Base-by-base conservation (phyloP, 2,797 vertebrate species). In the Hybognathus amarus region DNA sequence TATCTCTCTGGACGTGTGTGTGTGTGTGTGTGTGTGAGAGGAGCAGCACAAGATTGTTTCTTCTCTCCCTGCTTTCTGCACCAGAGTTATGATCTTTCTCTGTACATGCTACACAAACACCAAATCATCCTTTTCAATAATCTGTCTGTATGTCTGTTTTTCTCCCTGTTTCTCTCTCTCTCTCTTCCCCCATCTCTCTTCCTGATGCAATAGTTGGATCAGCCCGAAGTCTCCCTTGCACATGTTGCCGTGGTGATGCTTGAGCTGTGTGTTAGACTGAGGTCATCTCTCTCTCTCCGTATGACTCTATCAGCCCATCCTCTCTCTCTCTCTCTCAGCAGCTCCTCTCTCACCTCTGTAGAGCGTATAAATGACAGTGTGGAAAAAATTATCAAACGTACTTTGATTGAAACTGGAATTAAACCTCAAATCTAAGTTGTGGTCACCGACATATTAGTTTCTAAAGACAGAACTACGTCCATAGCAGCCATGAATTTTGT, bases 161-260 rank as follows among this genome's bases (percentile, higher is more conserved):
- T 4, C 71, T 22, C 56, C 20, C 30, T 20, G 45, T 20, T 17
- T 59, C 9, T 54, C 9, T 40, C 8, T 10, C 9, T 10, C 38
- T 40, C 38, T 40, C 9, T 40, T 1, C 68, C 27, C 33, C 64
- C 6, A 56, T 66, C 42, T 61, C 78, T 67, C 47, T 73, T 83
- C 87, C 87, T 88, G 88, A 88, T 89, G 87, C 85, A 89, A 89
- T 86, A 87, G 87, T 89, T 89, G 88, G 88, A 87, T 88, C 87
- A 89, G 85, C 54, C 15, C 83, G 74, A 83, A 82, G 80, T 87
- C 83, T 89, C 81, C 85, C 81, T 85, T 84, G 83, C 83, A 80
- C 61, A 83, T 84, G 88, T 89, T 89, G 87, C 88, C 83, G 88
- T 89, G 87, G 88, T 85, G 88, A 89, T 87, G 85, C 85, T 85